Evolutionary conservation across 2,113 vertebrate species (phyloP).

Genomic region (Prunella himalayana): DNA sequence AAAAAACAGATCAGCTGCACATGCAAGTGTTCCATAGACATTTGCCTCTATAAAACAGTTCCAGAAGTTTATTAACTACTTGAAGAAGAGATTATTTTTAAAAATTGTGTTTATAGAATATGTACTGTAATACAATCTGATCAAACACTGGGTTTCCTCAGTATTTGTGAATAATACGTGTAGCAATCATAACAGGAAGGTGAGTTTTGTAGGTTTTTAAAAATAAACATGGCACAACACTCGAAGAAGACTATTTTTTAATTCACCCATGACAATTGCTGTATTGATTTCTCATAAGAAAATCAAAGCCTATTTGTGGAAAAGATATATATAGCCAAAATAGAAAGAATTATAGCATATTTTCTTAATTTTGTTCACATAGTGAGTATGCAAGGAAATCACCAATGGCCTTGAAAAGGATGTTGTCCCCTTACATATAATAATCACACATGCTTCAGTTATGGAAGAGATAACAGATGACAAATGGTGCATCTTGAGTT

Average conservation of each 20-base stretch:
- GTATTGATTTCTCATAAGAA: neutral
- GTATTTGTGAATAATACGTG: neutral
- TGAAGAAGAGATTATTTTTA: neutral
- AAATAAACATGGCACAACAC: neutral
- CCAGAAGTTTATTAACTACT: neutral
- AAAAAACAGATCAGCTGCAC: neutral
- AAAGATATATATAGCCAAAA: neutral
- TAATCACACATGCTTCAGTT: neutral
- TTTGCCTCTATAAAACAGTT: neutral
- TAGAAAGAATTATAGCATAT: neutral
- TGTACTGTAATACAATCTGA: neutral
- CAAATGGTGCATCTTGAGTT: neutral
- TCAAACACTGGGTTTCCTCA: neutral
- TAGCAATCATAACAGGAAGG: neutral
- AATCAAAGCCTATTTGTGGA: neutral
- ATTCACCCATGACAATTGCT: neutral
- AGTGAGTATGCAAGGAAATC: neutral
- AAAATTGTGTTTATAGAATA: neutral
- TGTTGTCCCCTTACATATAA: rapidly evolving
- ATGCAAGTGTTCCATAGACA: neutral
- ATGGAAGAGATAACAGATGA: neutral
- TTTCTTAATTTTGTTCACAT: neutral
- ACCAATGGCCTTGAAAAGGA: neutral
- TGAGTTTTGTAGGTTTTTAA: neutral
- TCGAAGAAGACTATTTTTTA: neutral